Percentiles rank a stretch among this genome's conserved stretches.
phyloP scores from a whole-genome alignment of 2,797 vertebrate species.

The Percopsis omiscomaycus region DNA sequence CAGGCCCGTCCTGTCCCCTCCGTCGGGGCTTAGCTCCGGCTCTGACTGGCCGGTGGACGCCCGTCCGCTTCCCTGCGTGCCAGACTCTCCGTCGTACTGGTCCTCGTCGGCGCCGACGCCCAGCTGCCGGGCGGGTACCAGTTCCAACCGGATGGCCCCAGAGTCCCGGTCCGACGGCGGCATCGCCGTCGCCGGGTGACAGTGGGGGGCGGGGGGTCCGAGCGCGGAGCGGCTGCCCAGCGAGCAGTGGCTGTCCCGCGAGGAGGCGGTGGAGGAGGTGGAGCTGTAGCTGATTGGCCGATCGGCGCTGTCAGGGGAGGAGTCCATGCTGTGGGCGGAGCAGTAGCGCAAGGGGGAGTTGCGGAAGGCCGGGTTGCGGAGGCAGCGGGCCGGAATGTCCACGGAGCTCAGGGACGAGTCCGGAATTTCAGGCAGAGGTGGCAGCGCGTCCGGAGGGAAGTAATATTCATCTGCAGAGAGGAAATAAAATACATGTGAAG shows the following conservation, averaged over 20 bases:
- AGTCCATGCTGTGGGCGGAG: conserved; percentile 88
- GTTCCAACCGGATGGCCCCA: conserved; percentile 89
- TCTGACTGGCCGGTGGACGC: conserved; percentile 62
- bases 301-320: conserved; percentile 84
- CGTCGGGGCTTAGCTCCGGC: conserved; percentile 64
- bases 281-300: conserved; percentile 95
- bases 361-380: conserved; percentile 70
- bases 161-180: conserved; percentile 82
- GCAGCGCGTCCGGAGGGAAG: conserved; percentile 79
- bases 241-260: conserved; percentile 94
- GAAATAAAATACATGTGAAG: conserved; percentile 13
- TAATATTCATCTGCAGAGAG: conserved; percentile 81
- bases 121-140: conserved; percentile 84
- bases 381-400: conserved; percentile 68
- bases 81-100: conserved; percentile 52
- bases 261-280: conserved; percentile 94
- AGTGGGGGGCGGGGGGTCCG: conserved; percentile 74
- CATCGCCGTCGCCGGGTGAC: conserved; percentile 73
- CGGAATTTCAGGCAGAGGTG: conserved; percentile 80
- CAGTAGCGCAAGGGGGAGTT: conserved; percentile 69
- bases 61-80: conserved; percentile 58
- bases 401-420: conserved; percentile 74
- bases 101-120: conserved; percentile 65
- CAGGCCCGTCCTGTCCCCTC: conserved; percentile 41
- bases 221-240: conserved; percentile 90